Percentiles rank a stretch among this genome's conserved stretches.
Conservation (phyloP, 2,888 invertebrate species). For the Opisthograptis luteolata region DNA sequence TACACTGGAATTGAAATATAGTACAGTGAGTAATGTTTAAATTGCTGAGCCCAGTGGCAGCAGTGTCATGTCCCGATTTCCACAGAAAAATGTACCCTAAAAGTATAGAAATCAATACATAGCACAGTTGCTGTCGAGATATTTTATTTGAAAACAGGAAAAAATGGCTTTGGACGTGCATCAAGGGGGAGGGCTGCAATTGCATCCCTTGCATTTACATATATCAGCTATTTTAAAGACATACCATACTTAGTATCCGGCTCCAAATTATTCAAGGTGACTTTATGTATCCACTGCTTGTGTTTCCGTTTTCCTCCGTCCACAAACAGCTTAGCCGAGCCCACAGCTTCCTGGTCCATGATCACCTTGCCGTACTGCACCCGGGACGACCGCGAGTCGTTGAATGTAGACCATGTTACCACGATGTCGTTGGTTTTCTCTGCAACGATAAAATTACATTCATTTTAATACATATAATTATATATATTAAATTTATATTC, state of each 20-base stretch:
- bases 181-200: too few species aligned
- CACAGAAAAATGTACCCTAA: too few species aligned
- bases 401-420: constrained; percentile 93
- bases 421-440: constrained; percentile 88
- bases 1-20: constrained; percentile 82
- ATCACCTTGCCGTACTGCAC: constrained; percentile 90
- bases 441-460: constrained; percentile 50
- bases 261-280: constrained; percentile 84
- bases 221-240: background rate
- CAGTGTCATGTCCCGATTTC: too few species aligned
- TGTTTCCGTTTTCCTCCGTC: constrained; percentile 88
- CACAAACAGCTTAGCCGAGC: constrained; percentile 86
- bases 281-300: constrained; percentile 91
- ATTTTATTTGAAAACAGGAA: too few species aligned
- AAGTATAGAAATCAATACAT: too few species aligned
- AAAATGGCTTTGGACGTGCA: too few species aligned
- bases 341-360: constrained; percentile 82
- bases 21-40: background rate
- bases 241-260: constrained; percentile 87
- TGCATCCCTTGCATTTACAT: too few species aligned
- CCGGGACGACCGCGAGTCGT: constrained; percentile 86
- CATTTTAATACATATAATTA: too few species aligned
- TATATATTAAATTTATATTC: too few species aligned
- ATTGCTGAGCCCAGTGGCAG: too few species aligned
- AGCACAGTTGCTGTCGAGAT: too few species aligned